Base-by-base conservation (phyloP, 1,140 invertebrate species). In the Cyclina sinensis region DNA sequence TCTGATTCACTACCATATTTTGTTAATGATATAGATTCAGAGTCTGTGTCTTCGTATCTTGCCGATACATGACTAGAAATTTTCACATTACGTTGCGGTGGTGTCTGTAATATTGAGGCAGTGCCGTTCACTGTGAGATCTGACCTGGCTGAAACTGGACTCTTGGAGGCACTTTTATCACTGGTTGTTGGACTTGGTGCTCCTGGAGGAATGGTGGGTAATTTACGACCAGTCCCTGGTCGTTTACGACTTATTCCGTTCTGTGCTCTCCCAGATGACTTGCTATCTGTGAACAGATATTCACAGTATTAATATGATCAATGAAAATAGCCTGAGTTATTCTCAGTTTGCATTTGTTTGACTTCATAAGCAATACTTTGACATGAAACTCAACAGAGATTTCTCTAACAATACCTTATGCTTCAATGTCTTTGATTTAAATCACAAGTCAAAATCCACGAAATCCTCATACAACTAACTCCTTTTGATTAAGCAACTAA, bases 171-270 rank as follows among this genome's bases (percentile, higher is more conserved):
- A 37, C 92, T 93, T 70, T 91, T 89, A 30, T 94, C 92, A 88
- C 94, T 94, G 27, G 89, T 89, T 24, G 89, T 85, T 51, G 94
- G 93, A 81, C 92, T 93, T n/a, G 83, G 54, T 57, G 91, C 91
- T 16, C 65, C 90, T 1, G 91, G 82, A n/a, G 94, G 94, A 43
- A 94, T 91, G 18, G 92, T 91, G 14, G 95, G 95, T 76, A 96
- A 91, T 81, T 94, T 95, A 30, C 95, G 82, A 1, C 95, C 94
- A 27, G 95, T 95, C 12, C 95, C 94, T 4, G 93, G 91, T 30
- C 94, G 91, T 57, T 94, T 94, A 32, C 93, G 89, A 70, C 92
- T 93, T 16, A 91, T 32, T 14, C 92, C 93, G 76, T 91, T 90
- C 24, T 88, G 79, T 62, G 90, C 88, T 73, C 86, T 91, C 89